phyloP scores from a whole-genome alignment of 2,113 vertebrate species.

The Aphelocoma coerulescens region DNA sequence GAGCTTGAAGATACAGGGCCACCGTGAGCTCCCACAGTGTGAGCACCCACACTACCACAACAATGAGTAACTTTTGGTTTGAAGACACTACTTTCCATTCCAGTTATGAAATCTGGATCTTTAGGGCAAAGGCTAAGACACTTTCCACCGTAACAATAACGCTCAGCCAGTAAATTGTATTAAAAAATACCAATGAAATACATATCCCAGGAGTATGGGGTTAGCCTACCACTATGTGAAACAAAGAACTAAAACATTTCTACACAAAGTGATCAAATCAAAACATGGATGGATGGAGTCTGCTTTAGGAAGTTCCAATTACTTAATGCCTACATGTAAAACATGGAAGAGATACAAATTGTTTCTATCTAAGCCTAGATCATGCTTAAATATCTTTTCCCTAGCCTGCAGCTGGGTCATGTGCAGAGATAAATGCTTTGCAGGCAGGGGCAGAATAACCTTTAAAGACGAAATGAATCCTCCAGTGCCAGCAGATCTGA shows the following conservation, averaged over 20 bases:
- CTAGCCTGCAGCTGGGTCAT: not conserved
- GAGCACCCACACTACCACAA: conserved; percentile 22
- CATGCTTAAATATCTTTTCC: not conserved
- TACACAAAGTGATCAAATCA: not conserved
- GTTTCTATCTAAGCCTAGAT: not conserved
- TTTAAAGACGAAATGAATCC: not conserved
- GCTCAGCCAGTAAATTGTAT: not conserved
- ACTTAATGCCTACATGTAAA: not conserved
- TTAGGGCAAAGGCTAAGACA: not conserved
- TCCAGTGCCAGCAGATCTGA: not conserved
- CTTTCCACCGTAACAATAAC: not conserved
- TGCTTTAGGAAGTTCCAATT: not conserved
- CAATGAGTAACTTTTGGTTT: not conserved
- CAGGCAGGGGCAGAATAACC: not conserved
- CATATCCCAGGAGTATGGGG: not conserved
- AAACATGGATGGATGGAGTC: not conserved
- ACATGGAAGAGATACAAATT: not conserved
- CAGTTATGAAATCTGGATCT: not conserved
- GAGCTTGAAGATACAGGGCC: not conserved
- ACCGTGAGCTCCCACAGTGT: not conserved
- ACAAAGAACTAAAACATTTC: not conserved
- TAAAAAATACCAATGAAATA: not conserved
- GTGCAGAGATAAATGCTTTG: not conserved
- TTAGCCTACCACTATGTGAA: not conserved
- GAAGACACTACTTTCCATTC: not conserved